phyloP scores from a whole-genome alignment of 2,797 vertebrate genomes.

The Heteromormyrus szaboi region DNA sequence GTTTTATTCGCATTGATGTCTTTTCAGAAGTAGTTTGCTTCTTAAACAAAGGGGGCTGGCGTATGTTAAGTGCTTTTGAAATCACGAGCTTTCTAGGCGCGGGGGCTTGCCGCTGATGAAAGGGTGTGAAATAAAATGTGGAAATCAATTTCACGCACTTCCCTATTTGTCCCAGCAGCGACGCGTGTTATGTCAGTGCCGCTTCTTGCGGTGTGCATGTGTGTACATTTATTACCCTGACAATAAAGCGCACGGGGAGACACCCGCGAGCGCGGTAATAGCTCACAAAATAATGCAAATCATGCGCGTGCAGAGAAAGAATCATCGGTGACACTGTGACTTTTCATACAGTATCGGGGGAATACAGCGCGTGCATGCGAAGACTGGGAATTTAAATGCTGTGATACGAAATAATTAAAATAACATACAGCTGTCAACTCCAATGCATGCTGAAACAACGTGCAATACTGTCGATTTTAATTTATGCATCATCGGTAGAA shows the following conservation, averaged over 20 bases:
- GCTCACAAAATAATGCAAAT: slow-evolving; percentile 55
- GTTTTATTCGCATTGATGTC: slow-evolving; percentile 73
- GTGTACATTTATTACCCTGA: slow-evolving; percentile 55
- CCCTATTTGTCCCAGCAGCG: slow-evolving; percentile 51
- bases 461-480: neutral
- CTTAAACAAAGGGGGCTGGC: slow-evolving; percentile 68
- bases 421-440: neutral
- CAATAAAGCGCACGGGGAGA: slow-evolving; percentile 43
- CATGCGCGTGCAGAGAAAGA: slow-evolving; percentile 34
- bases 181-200: slow-evolving; percentile 47
- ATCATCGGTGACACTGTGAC: slow-evolving; percentile 31
- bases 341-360: slow-evolving; percentile 8
- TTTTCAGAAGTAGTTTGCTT: slow-evolving; percentile 70
- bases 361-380: neutral
- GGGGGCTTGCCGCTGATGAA: slow-evolving; percentile 62
- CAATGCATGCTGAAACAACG: neutral
- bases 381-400: neutral
- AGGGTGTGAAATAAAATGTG: slow-evolving; percentile 72
- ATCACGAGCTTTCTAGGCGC: slow-evolving; percentile 63
- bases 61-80: slow-evolving; percentile 77
- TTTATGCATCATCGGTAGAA: neutral
- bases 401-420: neutral
- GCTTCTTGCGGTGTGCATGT: slow-evolving; percentile 40
- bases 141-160: slow-evolving; percentile 71
- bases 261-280: slow-evolving; percentile 44